A percentile compares a stretch with the other conserved stretches of the same genome.
Conservation (phyloP, 2,113 vertebrate genomes). For the Bothrops jararaca region DNA sequence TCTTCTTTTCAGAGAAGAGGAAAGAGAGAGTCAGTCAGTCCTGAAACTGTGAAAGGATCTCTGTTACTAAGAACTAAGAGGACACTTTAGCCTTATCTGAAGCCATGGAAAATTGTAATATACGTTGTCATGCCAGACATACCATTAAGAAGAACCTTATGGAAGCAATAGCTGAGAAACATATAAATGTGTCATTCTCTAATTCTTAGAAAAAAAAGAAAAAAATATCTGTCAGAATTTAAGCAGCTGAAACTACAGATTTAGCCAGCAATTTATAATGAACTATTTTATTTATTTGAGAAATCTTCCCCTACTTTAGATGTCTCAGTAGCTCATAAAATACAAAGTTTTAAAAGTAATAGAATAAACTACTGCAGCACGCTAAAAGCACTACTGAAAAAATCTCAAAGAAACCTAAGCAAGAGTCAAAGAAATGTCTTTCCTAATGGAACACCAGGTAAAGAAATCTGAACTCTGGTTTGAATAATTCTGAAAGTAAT, state of each 20-base stretch:
- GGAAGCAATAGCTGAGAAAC: neutral
- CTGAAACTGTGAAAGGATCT: constrained; percentile 34
- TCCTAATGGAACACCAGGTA: neutral
- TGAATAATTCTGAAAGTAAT: neutral
- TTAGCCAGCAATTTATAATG: neutral
- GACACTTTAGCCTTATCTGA: constrained; percentile 38
- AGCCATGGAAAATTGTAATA: constrained; percentile 2
- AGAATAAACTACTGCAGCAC: neutral
- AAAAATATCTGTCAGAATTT: neutral
- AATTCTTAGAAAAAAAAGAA: neutral
- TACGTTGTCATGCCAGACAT: constrained; percentile 16
- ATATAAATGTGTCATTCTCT: neutral
- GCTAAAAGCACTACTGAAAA: neutral
- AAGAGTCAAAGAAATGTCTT: neutral
- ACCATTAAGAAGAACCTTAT: constrained; percentile 17
- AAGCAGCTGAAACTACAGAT: neutral
- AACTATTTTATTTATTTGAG: neutral
- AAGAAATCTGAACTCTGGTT: neutral
- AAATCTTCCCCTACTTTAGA: neutral
- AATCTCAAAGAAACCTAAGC: neutral
- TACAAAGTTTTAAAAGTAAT: neutral
- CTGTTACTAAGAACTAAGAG: constrained; percentile 34
- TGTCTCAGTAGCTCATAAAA: neutral
- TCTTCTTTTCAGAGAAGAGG: constrained; percentile 22
- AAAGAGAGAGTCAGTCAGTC: constrained; percentile 30